Conservation (phyloP, 2,113 vertebrate genomes). For the Dipodomys ordii region DNA sequence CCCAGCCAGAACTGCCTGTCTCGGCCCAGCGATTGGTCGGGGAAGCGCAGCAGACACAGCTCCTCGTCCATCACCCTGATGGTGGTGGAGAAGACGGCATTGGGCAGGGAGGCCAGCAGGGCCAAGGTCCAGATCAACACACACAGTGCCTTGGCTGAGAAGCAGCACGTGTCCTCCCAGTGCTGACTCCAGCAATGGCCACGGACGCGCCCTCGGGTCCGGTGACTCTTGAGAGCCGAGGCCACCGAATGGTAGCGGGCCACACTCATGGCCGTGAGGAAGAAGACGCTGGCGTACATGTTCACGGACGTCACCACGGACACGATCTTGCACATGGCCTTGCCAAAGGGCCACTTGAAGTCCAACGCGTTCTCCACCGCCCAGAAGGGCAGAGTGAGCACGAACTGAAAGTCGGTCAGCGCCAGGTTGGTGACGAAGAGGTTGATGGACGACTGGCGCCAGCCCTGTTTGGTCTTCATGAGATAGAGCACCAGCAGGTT, state of each 20-base stretch:
- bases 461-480: constrained; percentile 94
- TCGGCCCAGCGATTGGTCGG: constrained; percentile 85
- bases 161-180: constrained; percentile 78
- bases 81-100: constrained; percentile 95
- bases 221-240: constrained; percentile 91
- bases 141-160: constrained; percentile 89
- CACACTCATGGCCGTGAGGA: constrained; percentile 98
- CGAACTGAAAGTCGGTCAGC: constrained; percentile 97
- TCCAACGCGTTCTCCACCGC: constrained; percentile 97
- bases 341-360: constrained; percentile 96
- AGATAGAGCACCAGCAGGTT: constrained; percentile 96
- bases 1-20: constrained; percentile 95
- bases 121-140: constrained; percentile 92
- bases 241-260: constrained; percentile 94
- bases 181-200: constrained; percentile 75
- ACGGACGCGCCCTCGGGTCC: constrained; percentile 66
- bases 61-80: constrained; percentile 92
- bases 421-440: constrained; percentile 96
- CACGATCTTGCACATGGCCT: constrained; percentile 97
- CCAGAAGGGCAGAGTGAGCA: constrained; percentile 97
- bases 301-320: constrained; percentile 96
- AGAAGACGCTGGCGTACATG: constrained; percentile 99
- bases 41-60: constrained; percentile 95
- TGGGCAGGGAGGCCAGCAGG: constrained; percentile 92
- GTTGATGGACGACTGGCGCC: constrained; percentile 97